A percentile compares a stretch with the other conserved stretches of the same genome.
Evolutionary conservation across 2,113 vertebrate species (phyloP).

Genomic region (Xiphophorus couchianus): DNA sequence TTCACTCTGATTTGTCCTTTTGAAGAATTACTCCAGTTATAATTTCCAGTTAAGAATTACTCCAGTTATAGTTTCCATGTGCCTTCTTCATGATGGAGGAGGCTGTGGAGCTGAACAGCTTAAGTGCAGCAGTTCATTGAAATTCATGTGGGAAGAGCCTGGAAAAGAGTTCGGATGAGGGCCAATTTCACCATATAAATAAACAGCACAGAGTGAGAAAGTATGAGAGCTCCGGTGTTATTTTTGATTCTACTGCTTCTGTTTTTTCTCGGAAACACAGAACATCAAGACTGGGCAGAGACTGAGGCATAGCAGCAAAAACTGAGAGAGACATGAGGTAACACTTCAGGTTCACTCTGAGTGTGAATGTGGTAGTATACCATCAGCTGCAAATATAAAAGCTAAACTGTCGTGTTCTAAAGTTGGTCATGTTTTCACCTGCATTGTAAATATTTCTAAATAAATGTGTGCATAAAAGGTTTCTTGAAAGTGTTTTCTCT

Average conservation of each 20-base stretch:
- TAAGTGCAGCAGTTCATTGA: slow-evolving; percentile 58
- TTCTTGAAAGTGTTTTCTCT: background rate
- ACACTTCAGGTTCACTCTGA: background rate
- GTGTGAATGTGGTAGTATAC: background rate
- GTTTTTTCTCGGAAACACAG: slow-evolving; percentile 2
- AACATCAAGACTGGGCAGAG: background rate
- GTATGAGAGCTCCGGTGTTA: slow-evolving; percentile 6
- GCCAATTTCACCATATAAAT: background rate
- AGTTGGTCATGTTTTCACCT: background rate
- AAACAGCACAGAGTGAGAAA: slow-evolving; percentile 7
- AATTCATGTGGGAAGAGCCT: slow-evolving; percentile 59
- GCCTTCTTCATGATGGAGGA: slow-evolving; percentile 18
- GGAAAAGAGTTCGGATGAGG: slow-evolving; percentile 43
- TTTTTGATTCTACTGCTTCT: background rate
- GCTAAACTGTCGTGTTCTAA: background rate
- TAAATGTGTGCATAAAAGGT: background rate
- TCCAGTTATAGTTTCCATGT: slow-evolving; percentile 44
- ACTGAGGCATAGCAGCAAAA: too few relatives aligned
- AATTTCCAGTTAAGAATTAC: slow-evolving; percentile 49
- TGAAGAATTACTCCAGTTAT: slow-evolving; percentile 55
- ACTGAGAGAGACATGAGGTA: background rate
- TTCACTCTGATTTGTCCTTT: slow-evolving; percentile 34
- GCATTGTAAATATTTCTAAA: background rate
- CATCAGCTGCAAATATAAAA: background rate
- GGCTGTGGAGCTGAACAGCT: slow-evolving; percentile 39